These are phyloP conservation scores for Myotis daubentonii DNA, from an alignment of 2,797 vertebrate species.

Conservation along the genomic window DNA sequence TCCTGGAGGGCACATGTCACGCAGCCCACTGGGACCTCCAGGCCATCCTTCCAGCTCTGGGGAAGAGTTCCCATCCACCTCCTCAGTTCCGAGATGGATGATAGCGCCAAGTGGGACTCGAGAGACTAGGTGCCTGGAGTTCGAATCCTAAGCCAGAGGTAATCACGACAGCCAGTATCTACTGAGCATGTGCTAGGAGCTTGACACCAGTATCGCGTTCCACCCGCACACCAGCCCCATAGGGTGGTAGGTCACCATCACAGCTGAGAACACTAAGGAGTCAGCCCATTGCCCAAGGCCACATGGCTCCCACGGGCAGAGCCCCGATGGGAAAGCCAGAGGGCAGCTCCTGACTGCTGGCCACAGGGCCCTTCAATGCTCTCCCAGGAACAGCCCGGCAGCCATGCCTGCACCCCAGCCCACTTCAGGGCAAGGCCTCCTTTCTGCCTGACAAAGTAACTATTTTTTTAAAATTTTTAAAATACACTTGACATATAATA, in stretches of 20 bases:
- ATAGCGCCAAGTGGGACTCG: background rate
- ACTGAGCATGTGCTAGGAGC: background rate
- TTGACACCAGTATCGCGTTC: background rate
- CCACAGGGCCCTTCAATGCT: accelerated
- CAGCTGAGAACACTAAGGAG: background rate
- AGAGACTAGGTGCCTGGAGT: background rate
- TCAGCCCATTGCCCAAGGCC: background rate
- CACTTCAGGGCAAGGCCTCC: background rate
- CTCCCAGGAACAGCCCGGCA: background rate
- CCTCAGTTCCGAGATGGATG: background rate
- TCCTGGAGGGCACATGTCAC: accelerated
- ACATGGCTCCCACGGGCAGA: background rate
- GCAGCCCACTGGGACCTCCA: background rate
- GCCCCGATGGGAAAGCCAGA: background rate
- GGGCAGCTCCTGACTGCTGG: background rate
- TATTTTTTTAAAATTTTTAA: background rate
- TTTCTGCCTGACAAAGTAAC: background rate
- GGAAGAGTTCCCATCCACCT: background rate
- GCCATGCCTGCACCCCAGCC: background rate
- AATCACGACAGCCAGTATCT: accelerated
- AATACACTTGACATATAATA: background rate
- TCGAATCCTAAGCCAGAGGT: background rate
- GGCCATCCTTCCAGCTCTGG: background rate
- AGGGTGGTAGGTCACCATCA: background rate
- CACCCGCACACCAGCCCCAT: background rate